Evolutionary conservation across 2,113 vertebrate species (phyloP), one percentile per base, ranked within the genome.

Genomic region (Pandion haliaetus): DNA sequence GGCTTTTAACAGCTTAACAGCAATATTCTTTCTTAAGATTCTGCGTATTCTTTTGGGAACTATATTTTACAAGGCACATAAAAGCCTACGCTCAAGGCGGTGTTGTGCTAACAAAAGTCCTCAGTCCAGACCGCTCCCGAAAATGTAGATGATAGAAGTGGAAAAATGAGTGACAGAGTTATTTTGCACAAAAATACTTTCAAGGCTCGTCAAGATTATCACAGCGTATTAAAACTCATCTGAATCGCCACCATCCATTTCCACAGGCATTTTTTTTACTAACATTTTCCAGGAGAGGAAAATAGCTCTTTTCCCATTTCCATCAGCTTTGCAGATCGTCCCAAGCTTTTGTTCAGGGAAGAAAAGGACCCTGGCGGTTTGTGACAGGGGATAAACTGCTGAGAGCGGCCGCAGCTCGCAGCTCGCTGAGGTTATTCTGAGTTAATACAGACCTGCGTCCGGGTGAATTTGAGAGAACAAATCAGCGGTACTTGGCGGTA

Each of bases 1-100:
- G 95, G 91, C 96, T 93, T 95, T 97, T 97, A 96, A 97, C 95
- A 97, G 95, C 96, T 98, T 98, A 95, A 89, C 96, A 97, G 93
- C 88, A 97, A 98, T 97, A 97, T 97, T 98, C 93, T 96, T 85
- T 94, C 91, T 85, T 96, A 97, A 96, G 96, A 87, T 97, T 97
- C 81, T 90, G 67, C 81, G 34, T 58, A 59, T 97, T 97, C 87
- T 98, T 97, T 95, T 78, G 91, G 84, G 65, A 91, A 91, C 91
- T 94, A 55, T 91, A 90, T 95, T 95, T 98, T 93, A 89, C 91
- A 59, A 85, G 80, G 58, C 72, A 80, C 87, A 93, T 95, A 92
- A 92, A 97, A 97, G 87, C 63, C 70, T 49, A 65, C 13, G 81
- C 70, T 86, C 73, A 81, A 79, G 87, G 79, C 94, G 29, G 81